These are phyloP conservation scores for Megathymus violae DNA, from an alignment of 1,140 invertebrate species.

Conservation along the genomic window DNA sequence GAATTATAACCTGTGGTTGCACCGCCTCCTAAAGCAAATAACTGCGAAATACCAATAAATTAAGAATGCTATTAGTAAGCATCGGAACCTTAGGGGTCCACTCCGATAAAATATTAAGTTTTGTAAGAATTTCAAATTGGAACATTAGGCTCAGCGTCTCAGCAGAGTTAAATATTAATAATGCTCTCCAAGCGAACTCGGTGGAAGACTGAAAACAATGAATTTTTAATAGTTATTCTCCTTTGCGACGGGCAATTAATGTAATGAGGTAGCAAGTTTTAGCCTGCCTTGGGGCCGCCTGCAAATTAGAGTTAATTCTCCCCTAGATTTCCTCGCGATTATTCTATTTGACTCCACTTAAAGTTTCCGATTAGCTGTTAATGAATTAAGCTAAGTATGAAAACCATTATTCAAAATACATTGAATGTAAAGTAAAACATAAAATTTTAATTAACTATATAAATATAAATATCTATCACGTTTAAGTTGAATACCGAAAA, in stretches of 20 bases:
- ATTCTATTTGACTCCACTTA: slow-evolving; percentile 39
- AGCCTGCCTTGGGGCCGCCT: slow-evolving; percentile 39
- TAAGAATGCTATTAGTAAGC: slow-evolving; percentile 54
- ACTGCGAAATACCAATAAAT: slow-evolving; percentile 58
- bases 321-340: slow-evolving; percentile 48
- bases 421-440: neutral
- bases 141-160: slow-evolving; percentile 69
- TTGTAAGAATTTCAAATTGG: slow-evolving; percentile 79
- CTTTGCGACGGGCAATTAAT: slow-evolving; percentile 54
- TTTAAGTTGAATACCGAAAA: too few relatives aligned
- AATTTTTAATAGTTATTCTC: slow-evolving; percentile 77
- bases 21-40: slow-evolving; percentile 59
- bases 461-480: too few relatives aligned
- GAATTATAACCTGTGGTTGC: slow-evolving; percentile 25
- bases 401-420: too few relatives aligned
- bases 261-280: slow-evolving; percentile 58
- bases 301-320: slow-evolving; percentile 55
- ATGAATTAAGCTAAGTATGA: slow-evolving; percentile 18
- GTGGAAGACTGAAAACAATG: slow-evolving; percentile 63
- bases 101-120: slow-evolving; percentile 79
- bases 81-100: slow-evolving; percentile 53
- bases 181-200: slow-evolving; percentile 62
- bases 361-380: slow-evolving; percentile 30
- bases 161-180: slow-evolving; percentile 78
- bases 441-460: too few relatives aligned